Base-by-base conservation (phyloP, 2,797 vertebrate species). In the Myotis findleyi region DNA sequence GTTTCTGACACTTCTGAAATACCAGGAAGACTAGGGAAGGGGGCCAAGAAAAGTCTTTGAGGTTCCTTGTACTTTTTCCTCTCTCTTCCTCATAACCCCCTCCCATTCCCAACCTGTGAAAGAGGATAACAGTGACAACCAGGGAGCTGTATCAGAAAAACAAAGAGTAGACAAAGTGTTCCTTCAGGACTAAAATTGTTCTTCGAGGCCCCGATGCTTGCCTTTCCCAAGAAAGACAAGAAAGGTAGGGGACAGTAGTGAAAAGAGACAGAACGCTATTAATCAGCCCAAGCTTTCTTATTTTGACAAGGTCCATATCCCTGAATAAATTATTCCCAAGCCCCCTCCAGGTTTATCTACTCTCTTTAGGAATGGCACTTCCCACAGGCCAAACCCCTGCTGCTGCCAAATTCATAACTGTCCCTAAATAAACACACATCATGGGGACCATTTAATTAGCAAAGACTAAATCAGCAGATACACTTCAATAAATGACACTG, bases 401-500 rank as follows among this genome's bases (percentile, higher is more conserved):
- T 91, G 83, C 49, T 87, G 21, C 49, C 91, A 96, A 96, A 95
- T 62, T 94, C 87, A 84, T 91, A 95, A 89, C 66, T 95, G 12
- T 93, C 80, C 89, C 25, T 94, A 96, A 92, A 94, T 96, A 95
- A 97, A 94, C 91, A 96, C 38, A 89, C 89, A 87, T 95, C 68
- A 77, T n/a, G 89, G 76, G 68, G 75, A 79, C 81, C 72, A 92
- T 96, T 97, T 96, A 97, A 97, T 96, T 96, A 93, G 89, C 87
- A 94, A 94, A 97, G 51, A n/a, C 84, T 96, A 96, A 94, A 89
- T 87, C 83, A 96, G 94, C 83, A 89, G 68, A 95, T 94, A 89
- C 95, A 96, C 96, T 97, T 97, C 96, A 97, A 94, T 97, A 97
- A 94, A 96, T 87, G 91, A 94, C 95, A 93, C 77, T 53, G 44